Conservation (phyloP, 2,113 vertebrate genomes). For the Lates calcarifer region DNA sequence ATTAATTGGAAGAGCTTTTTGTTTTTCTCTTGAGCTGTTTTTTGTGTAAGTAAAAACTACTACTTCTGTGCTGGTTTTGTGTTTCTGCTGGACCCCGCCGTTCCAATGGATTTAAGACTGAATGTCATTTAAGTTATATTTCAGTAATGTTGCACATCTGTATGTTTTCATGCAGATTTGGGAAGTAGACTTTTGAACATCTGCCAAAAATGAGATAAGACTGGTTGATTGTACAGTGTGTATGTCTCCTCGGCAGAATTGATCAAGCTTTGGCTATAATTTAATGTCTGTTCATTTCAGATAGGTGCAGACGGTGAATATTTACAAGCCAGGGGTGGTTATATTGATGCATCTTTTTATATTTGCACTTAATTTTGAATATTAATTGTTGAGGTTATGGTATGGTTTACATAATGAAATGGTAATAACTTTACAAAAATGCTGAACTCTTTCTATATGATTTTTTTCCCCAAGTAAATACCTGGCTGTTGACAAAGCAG, state of each 20-base stretch:
- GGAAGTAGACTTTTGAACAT: constrained; percentile 53
- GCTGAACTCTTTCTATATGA: constrained; percentile 58
- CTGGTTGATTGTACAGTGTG: constrained; percentile 79
- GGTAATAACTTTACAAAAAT: constrained; percentile 54
- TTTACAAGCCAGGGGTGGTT: constrained; percentile 37
- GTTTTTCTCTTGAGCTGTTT: constrained; percentile 5
- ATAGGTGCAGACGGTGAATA: constrained; percentile 35
- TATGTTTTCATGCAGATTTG: constrained; percentile 46
- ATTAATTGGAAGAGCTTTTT: constrained; percentile 27
- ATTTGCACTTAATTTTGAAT: constrained; percentile 74
- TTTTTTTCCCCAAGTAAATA: constrained; percentile 39
- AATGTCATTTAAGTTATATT: constrained; percentile 56
- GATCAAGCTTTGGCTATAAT: constrained; percentile 64
- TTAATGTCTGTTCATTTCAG: constrained; percentile 57
- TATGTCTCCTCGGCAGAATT: constrained; percentile 64
- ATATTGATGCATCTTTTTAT: constrained; percentile 59
- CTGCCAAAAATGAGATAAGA: constrained; percentile 76
- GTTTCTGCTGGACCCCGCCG: constrained; percentile 53
- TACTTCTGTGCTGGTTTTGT: constrained; percentile 38
- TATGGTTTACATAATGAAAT: constrained; percentile 64
- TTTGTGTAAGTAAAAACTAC: constrained; percentile 9
- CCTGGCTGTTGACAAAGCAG: constrained; percentile 63
- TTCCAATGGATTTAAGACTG: constrained; percentile 54
- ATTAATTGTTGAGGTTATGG: constrained; percentile 55
- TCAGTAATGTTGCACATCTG: constrained; percentile 66